Conservation (phyloP, 1,140 invertebrate species). For the Drosophila auraria region DNA sequence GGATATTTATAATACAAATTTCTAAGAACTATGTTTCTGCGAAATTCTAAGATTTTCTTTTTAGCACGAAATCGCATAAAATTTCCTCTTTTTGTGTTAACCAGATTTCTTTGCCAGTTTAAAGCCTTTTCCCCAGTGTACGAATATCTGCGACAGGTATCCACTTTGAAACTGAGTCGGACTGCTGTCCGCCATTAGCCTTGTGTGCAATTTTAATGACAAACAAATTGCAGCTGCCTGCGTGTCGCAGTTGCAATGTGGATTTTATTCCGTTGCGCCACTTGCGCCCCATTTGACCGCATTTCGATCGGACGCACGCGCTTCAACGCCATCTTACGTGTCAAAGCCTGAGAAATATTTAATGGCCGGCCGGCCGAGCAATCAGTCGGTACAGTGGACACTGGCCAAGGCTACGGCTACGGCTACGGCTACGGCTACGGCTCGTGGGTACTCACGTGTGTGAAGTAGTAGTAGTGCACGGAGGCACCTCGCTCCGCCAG, state of each 20-base stretch:
- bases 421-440: neutral
- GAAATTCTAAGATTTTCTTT: too few relatives aligned
- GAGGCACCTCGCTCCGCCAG: slow-evolving; percentile 92
- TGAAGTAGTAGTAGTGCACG: slow-evolving; percentile 97
- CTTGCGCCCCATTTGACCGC: slow-evolving; percentile 75
- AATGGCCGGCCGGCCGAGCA: slow-evolving; percentile 43
- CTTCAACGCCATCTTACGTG: slow-evolving; percentile 72
- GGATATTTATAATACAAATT: too few relatives aligned
- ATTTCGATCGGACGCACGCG: slow-evolving; percentile 73
- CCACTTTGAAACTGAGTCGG: slow-evolving; percentile 38
- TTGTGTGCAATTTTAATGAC: slow-evolving; percentile 83
- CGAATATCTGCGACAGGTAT: slow-evolving; percentile 21
- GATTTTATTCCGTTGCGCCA: slow-evolving; percentile 32
- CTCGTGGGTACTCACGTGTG: slow-evolving; percentile 89
- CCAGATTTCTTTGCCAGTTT: too few relatives aligned
- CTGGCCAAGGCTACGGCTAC: neutral
- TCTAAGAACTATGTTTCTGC: too few relatives aligned
- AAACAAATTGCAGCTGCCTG: slow-evolving; percentile 74
- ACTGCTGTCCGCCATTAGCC: slow-evolving; percentile 68
- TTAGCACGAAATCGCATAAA: too few relatives aligned
- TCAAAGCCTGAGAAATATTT: slow-evolving; percentile 77
- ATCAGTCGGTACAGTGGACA: slow-evolving; percentile 4
- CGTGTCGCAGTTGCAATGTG: slow-evolving; percentile 33
- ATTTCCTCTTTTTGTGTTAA: too few relatives aligned
- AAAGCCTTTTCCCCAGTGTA: slow-evolving; percentile 9